Base-by-base conservation (phyloP, 2,113 vertebrate species). In the Hipposideros armiger region DNA sequence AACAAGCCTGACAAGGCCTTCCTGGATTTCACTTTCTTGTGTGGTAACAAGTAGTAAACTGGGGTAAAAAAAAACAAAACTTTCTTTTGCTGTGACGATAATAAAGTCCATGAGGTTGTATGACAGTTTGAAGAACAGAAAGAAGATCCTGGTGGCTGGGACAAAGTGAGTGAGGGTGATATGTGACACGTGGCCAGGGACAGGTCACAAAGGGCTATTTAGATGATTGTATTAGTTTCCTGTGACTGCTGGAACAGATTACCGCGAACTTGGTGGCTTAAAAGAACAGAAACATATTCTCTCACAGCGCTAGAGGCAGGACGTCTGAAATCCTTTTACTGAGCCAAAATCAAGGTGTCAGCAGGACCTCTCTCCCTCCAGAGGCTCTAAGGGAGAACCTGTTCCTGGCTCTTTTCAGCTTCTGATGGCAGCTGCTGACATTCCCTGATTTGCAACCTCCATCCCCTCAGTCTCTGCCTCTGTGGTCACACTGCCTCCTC, bases 141-240 rank as follows among this genome's bases (percentile, higher is more conserved):
- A 80, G 69, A 42, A 22, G 30, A 19, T 30, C 26, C 30, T 24
- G 9, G 11, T 40, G 20, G 17, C 87, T 50, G n/a, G 9, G 58
- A 54, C 54, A 62, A 28, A 60, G 24, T 20, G 11, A 24, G 11
- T 20, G 50, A 87, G 32, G 3, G 7, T 28, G 64, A 58, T 30
- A 19, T 52, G n/a, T 50, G 5, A 4, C 36, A 5, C 0, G 2
- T 26, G 13, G n/a, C 0, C 28, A 45, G 40, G 17, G 28, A 8
- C 32, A 28, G 10, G 45, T 66, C 32, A 50, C 40, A n/a, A 2
- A 28, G 54, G 40, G 47, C 62, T 32, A 5, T 69, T 76, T 26
- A 72, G 87, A n/a, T 16, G 3, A 45, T 16, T 42, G 2, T 47
- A 5, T 30, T 74, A 28, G 47, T 52, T 19, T 40, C 58, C 58